Base-by-base conservation (phyloP, 2,888 invertebrate genomes). In the Monochamus alternatus region DNA sequence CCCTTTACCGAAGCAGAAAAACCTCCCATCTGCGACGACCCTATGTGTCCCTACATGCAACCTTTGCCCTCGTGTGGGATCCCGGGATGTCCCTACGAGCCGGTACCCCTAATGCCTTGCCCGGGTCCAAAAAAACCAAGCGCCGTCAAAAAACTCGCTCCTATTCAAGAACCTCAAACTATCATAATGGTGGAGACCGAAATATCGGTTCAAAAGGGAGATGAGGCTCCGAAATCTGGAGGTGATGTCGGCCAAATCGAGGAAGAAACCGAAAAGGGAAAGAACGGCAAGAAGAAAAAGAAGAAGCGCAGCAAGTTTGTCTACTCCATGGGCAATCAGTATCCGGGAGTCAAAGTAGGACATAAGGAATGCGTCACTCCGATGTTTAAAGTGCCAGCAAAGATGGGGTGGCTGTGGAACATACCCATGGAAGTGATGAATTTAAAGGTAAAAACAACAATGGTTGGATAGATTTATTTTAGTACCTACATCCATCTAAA, bases 381-480 rank as follows among this genome's bases (percentile, higher is more conserved):
- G 0, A 90, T 90, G 0, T 88, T 89, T 43, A 89, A 90, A 7
- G 93, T 94, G 0, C 94, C 94, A 0, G 87, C 90, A 0, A 87
- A 90, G 60, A 93, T 93, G 93, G 94, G 94, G 0, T 94, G 94
- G 94, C 84, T 93, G 43, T 94, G 94, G 94, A 92, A 89, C 77
- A 81, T 85, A 47, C 47, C 84, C 83, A 4, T 85, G 86, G 5
- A 83, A 85, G 75, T 43, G 84, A 47, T 78, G 79, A 47, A 86
- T 85, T 83, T 87, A 86, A 80, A 66, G 51, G 32, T 31, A 66
- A 38, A 5, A 3, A n/a, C 22, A 22, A 22, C 22, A 22, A 22
- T 22, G 22, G 1, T 22, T 5, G 31, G 8, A 3, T 60, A 32
- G 5, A 30, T 30, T 30, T 22, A 30, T 58, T 30, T 14, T 30